Evolutionary conservation across 53 echinoderm and acorn worm genomes (phyloP), one percentile per base, ranked within the genome.

Genomic region (Patiria pectinifera): DNA sequence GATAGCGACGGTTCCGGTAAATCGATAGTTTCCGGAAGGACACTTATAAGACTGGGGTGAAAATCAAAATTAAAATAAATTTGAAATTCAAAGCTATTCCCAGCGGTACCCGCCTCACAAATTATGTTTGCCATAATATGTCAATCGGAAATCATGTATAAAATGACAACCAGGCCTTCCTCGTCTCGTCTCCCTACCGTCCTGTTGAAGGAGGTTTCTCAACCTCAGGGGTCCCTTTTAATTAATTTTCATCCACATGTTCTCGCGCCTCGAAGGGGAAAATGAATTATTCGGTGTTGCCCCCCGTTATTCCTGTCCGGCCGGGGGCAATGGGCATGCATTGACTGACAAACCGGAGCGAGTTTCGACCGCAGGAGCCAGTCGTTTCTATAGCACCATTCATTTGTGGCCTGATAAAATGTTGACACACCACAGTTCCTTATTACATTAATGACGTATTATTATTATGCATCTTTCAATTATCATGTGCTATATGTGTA

Each of bases 161-260:
- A 74, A 74, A 74, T 74, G 15, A 74, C 74, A 74, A 11, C 66
- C 12, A 74, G 15, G 24, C 74, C 4, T n/a, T 24, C 6, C 24
- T 23, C 24, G 1, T 74, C 11, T 23, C 24, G 18, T 23, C 74
- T 21, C 22, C 74, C 10, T n/a, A 23, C 74, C 3, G 66, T 14
- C n/a, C 74, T 24, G 74, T 74, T 22, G 4, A 74, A 74, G 74
- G 13, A 21, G 19, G 11, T 16, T 74, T 21, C 24, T 74, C 4
- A 74, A n/a, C 84, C 63, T 25, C 15, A 2, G 25, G 44, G 63
- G 63, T 26, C 26, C 66, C 62, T 26, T 84, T 84, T 84, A 84
- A 84, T 84, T 83, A 74, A 74, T 83, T 82, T 66, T 66, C 2
- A 69, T 62, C 69, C n/a, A 35, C 84, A 46, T 84, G 62, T 83